phyloP scores from a whole-genome alignment of 2,797 vertebrate genomes.

The Pseudopleuronectes americanus region DNA sequence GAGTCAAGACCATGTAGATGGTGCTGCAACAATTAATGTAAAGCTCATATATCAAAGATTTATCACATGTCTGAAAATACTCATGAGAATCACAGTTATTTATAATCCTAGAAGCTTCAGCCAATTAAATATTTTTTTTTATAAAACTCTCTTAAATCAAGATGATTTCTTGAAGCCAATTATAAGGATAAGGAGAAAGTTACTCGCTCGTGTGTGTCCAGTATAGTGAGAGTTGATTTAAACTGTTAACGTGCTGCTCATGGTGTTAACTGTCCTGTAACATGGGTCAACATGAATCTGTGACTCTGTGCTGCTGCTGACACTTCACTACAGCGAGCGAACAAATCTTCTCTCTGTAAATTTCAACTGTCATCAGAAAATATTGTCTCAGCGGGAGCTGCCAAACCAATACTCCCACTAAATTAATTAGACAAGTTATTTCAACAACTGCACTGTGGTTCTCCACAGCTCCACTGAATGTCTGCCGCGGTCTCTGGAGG shows the following conservation, averaged over 20 bases:
- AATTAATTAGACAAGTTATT: conserved; percentile 71
- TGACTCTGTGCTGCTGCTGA: conserved; percentile 12
- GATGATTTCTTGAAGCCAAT: background rate
- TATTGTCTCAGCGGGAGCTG: conserved; percentile 47
- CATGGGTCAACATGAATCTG: conserved; percentile 46
- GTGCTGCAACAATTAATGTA: background rate
- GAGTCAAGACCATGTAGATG: too few relatives aligned
- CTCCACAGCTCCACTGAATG: conserved; percentile 52
- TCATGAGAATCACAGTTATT: background rate
- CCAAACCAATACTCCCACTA: conserved; percentile 59
- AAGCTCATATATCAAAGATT: background rate
- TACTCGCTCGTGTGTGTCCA: conserved; percentile 1
- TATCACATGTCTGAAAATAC: background rate
- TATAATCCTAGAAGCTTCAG: background rate
- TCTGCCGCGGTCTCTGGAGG: conserved; percentile 32
- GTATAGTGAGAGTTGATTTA: background rate
- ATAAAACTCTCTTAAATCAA: background rate
- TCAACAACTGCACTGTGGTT: conserved; percentile 38
- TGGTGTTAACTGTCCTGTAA: conserved; percentile 19
- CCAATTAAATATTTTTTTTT: background rate
- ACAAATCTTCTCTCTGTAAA: conserved; percentile 25
- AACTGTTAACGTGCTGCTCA: conserved; percentile 10
- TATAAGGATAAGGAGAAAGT: background rate
- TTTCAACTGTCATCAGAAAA: conserved; percentile 54
- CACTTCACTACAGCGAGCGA: conserved; percentile 7